Evolutionary conservation across 2,888 invertebrate genomes (phyloP).

Genomic region (Nomada goodeniana): DNA sequence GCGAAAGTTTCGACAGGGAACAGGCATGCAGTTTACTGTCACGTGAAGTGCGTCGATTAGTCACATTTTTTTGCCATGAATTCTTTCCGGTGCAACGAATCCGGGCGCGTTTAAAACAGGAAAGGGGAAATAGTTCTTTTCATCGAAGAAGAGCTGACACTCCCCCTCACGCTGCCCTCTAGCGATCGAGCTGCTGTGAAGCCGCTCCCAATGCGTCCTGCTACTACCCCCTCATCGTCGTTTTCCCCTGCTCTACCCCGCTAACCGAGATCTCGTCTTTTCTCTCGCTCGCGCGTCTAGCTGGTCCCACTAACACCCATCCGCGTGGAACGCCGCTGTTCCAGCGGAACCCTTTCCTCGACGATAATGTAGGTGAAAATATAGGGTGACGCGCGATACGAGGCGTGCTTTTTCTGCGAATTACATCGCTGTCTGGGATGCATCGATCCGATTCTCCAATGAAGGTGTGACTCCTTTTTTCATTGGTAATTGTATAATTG

Average conservation of each 20-base stretch:
- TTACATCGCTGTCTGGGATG: constrained; percentile 2
- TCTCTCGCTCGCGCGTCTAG: constrained; percentile 42
- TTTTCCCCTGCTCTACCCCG: constrained; percentile 33
- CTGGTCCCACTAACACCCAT: constrained; percentile 68
- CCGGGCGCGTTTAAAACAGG: neutral
- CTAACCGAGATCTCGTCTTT: constrained; percentile 50
- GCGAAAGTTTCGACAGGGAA: constrained; percentile 4
- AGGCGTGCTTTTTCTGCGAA: constrained; percentile 25
- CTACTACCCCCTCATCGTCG: constrained; percentile 2
- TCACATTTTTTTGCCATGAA: constrained; percentile 12
- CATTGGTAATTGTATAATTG: neutral
- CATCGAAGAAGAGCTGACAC: constrained; percentile 7
- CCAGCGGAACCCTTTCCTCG: constrained; percentile 59
- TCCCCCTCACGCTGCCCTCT: constrained; percentile 3
- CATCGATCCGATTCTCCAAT: constrained; percentile 16
- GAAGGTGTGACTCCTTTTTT: neutral
- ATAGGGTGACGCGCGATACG: constrained; percentile 58
- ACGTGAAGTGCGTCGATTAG: constrained; percentile 19
- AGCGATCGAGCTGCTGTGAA: constrained; percentile 14
- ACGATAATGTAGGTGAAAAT: constrained; percentile 68
- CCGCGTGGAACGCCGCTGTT: constrained; percentile 51
- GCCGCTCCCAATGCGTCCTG: constrained; percentile 17
- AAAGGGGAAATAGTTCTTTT: constrained; percentile 20
- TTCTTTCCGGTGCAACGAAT: neutral
- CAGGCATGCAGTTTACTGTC: constrained; percentile 5